These are phyloP conservation scores for Chymomyza fuscimana DNA, from an alignment of 2,888 invertebrate species.

Conservation along the genomic window DNA sequence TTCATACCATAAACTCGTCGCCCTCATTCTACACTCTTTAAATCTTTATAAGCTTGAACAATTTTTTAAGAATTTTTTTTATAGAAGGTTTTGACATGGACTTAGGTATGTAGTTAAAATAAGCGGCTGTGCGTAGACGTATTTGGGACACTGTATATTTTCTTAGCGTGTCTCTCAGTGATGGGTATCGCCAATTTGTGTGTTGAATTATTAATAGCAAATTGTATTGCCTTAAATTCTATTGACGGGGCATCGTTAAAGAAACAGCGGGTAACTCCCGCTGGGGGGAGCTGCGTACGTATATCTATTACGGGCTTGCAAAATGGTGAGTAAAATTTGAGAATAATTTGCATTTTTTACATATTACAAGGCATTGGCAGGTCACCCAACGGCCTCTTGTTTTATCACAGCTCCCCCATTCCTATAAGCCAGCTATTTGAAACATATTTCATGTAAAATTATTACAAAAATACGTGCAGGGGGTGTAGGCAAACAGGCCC, in stretches of 20 bases:
- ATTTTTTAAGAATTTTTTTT: too few species aligned
- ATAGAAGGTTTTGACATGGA: too few species aligned
- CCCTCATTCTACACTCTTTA: too few species aligned
- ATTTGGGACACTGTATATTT: not conserved
- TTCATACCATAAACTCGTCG: too few species aligned
- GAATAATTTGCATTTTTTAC: not conserved
- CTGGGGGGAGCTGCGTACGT: not conserved
- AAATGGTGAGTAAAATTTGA: not conserved
- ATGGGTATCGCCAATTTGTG: not conserved
- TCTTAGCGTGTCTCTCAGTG: too few species aligned
- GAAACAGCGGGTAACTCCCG: not conserved
- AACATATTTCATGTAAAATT: conserved; percentile 67
- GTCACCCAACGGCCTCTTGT: not conserved
- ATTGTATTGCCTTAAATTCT: not conserved
- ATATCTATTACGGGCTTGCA: not conserved
- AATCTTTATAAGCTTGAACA: too few species aligned
- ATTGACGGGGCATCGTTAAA: not conserved
- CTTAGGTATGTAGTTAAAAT: too few species aligned
- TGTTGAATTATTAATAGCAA: not conserved
- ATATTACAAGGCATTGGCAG: not conserved
- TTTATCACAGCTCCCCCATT: not conserved
- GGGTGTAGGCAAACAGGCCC: not conserved
- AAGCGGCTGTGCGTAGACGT: too few species aligned
- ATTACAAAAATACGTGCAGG: conserved; percentile 56
- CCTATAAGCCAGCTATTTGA: not conserved